A percentile compares a stretch with the other conserved stretches of the same genome.
These are phyloP conservation scores for Muscicapa comitata DNA, from an alignment of 2,797 vertebrate species.

Conservation along the genomic window DNA sequence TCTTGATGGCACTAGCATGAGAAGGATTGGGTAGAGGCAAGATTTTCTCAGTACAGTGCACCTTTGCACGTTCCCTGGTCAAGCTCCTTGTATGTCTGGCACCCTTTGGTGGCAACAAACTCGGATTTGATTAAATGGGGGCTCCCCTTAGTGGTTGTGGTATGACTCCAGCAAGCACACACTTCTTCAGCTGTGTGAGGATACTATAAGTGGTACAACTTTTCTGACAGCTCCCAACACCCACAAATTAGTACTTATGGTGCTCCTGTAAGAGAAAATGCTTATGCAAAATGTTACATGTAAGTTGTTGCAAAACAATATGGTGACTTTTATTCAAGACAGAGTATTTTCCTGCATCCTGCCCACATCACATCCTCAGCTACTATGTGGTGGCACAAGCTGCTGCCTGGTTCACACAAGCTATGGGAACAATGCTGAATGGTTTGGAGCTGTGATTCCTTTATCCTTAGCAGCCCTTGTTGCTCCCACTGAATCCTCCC, in stretches of 20 bases:
- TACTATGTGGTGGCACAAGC: neutral
- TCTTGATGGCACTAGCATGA: neutral
- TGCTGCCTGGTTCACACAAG: neutral
- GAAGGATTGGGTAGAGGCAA: neutral
- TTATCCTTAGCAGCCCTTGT: neutral
- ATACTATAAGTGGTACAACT: neutral
- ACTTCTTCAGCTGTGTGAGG: neutral
- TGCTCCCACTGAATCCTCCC: neutral
- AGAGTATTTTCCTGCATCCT: neutral
- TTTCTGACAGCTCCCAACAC: neutral
- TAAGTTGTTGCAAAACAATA: neutral
- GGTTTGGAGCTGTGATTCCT: neutral
- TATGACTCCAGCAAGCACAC: neutral
- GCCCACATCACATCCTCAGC: neutral
- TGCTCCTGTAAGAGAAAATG: neutral
- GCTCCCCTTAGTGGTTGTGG: neutral
- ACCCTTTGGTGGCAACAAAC: neutral
- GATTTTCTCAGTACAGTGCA: rapidly evolving
- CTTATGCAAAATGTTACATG: neutral
- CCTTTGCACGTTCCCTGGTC: neutral
- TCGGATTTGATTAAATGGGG: neutral
- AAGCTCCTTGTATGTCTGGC: neutral
- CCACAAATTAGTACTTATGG: neutral
- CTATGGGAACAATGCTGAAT: neutral
- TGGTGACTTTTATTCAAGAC: neutral